These are phyloP conservation scores for Syngnathus acus DNA, from an alignment of 2,797 vertebrate genomes.

Conservation along the genomic window DNA sequence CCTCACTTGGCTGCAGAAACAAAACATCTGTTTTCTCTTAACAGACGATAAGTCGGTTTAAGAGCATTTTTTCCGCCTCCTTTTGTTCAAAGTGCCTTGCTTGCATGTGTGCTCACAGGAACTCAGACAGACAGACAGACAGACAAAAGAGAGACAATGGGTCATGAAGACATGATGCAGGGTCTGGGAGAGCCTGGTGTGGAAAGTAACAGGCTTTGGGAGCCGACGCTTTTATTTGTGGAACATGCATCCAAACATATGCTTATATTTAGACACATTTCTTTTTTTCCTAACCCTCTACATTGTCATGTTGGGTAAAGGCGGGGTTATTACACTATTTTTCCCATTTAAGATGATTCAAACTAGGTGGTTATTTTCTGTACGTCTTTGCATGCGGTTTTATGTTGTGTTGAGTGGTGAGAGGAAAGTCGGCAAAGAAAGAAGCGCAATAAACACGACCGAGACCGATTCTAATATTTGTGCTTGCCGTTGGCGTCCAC, in stretches of 20 bases:
- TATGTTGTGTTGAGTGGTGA: constrained; percentile 9
- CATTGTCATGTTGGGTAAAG: constrained; percentile 8
- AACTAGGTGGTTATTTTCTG: background rate
- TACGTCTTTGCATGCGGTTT: constrained; percentile 10
- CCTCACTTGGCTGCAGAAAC: constrained; percentile 22
- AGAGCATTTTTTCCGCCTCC: constrained; percentile 36
- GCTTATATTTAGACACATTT: constrained; percentile 25
- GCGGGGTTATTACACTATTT: constrained; percentile 1
- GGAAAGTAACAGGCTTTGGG: constrained; percentile 1
- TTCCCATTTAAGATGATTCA: constrained; percentile 11
- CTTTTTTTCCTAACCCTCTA: constrained; percentile 3
- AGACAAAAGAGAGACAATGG: background rate
- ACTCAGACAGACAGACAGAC: constrained; percentile 10
- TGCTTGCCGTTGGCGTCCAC: background rate
- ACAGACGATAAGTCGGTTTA: constrained; percentile 43
- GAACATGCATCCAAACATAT: background rate
- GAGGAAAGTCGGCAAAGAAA: constrained; percentile 6
- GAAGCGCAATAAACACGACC: background rate
- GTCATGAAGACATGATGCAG: constrained; percentile 16
- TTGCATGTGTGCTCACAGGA: constrained; percentile 9
- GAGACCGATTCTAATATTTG: background rate
- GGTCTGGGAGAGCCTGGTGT: background rate
- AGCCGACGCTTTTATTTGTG: constrained; percentile 2
- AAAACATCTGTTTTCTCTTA: constrained; percentile 63
- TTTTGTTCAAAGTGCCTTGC: constrained; percentile 31